A percentile compares a stretch with the other conserved stretches of the same genome.
Evolutionary conservation across 1,140 invertebrate genomes (phyloP).

Genomic region (Platyscapa corneri): DNA sequence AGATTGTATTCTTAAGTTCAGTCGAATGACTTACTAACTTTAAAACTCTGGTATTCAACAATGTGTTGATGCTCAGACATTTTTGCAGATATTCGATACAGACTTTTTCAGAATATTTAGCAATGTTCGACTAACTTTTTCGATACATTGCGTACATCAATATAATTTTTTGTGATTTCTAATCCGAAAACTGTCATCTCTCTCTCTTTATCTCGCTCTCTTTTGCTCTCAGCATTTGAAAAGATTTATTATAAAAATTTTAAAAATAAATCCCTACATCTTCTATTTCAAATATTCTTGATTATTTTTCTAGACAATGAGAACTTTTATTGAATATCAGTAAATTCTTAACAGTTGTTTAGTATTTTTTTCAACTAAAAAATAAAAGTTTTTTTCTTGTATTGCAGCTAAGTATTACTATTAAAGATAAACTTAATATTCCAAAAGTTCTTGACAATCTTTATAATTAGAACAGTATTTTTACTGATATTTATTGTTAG

Average conservation of each 20-base stretch:
- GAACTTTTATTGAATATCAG: background rate
- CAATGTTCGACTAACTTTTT: background rate
- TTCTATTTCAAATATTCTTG: background rate
- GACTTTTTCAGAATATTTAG: background rate
- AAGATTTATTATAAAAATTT: background rate
- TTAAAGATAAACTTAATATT: background rate
- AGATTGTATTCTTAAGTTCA: background rate
- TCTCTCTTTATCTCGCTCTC: background rate
- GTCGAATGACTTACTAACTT: slow-evolving; percentile 30
- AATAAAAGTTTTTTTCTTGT: background rate
- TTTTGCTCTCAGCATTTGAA: background rate
- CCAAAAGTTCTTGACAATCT: background rate
- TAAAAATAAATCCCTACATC: background rate
- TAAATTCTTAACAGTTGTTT: background rate
- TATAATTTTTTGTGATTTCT: background rate
- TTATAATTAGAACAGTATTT: background rate
- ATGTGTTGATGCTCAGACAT: background rate
- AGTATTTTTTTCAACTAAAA: background rate
- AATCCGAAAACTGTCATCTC: background rate
- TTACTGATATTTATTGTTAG: background rate
- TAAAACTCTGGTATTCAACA: background rate
- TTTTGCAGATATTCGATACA: background rate
- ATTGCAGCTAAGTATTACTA: background rate
- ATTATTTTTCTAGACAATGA: background rate
- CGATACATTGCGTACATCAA: background rate